Percentiles rank a stretch among this genome's conserved stretches.
These are phyloP conservation scores for Nycticorax nycticorax DNA, from an alignment of 2,113 vertebrate species.

Conservation along the genomic window DNA sequence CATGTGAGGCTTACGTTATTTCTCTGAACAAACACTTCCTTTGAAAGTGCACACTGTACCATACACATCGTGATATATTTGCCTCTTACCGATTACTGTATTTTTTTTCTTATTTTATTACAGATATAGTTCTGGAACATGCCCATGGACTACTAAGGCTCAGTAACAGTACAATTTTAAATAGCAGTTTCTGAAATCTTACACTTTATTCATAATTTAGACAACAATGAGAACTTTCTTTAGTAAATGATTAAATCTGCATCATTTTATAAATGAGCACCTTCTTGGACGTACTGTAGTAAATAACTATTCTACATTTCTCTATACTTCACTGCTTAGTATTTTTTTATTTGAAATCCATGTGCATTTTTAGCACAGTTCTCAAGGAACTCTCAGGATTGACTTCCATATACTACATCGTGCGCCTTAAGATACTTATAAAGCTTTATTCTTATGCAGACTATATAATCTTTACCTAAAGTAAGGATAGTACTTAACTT, in stretches of 20 bases:
- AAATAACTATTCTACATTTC: slow-evolving; percentile 11
- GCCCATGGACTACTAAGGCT: slow-evolving; percentile 14
- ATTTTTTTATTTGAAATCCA: background rate
- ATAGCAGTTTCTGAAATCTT: background rate
- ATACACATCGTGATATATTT: background rate
- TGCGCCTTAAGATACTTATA: slow-evolving; percentile 13
- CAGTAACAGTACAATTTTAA: background rate
- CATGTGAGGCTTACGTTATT: background rate
- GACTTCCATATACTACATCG: background rate
- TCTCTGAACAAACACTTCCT: slow-evolving; percentile 2
- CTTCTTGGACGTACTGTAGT: background rate
- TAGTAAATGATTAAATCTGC: slow-evolving; percentile 11
- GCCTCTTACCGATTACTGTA: background rate
- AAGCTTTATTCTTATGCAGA: slow-evolving; percentile 24
- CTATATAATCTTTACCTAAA: slow-evolving; percentile 42
- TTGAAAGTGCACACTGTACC: slow-evolving; percentile 13
- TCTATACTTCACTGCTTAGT: background rate
- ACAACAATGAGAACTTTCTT: background rate
- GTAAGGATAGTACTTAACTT: background rate
- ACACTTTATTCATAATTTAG: background rate
- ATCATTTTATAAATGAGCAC: background rate
- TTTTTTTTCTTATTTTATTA: background rate
- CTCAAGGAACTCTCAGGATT: slow-evolving; percentile 26
- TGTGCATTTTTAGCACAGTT: background rate
- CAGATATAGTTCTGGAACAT: slow-evolving; percentile 1